A percentile compares a stretch with the other conserved stretches of the same genome.
Evolutionary conservation across 2,113 vertebrate species (phyloP).

Genomic region (Pterophyllum scalare): DNA sequence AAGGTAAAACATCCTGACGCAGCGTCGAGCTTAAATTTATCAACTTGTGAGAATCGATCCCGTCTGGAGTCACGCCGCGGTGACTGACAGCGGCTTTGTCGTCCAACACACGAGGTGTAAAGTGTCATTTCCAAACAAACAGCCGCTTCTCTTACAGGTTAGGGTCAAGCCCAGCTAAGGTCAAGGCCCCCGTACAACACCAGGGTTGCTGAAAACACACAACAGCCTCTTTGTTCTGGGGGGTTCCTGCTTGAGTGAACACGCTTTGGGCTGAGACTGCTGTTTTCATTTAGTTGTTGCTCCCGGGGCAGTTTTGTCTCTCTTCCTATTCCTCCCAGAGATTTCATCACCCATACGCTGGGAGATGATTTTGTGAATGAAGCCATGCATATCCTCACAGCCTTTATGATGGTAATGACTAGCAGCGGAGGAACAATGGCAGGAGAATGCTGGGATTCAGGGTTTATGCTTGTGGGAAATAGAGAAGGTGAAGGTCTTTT

Average conservation of each 20-base stretch:
- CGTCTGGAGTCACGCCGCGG: background rate
- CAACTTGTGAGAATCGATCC: background rate
- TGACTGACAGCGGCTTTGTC: constrained; percentile 65
- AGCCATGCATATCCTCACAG: constrained; percentile 87
- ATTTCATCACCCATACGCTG: constrained; percentile 86
- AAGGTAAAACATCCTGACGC: background rate
- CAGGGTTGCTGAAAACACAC: constrained; percentile 66
- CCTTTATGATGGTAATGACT: constrained; percentile 92
- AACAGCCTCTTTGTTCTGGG: constrained; percentile 67
- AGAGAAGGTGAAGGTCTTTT: constrained; percentile 34
- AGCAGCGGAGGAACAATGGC: constrained; percentile 75
- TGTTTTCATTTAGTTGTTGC: constrained; percentile 77
- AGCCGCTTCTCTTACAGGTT: constrained; percentile 64
- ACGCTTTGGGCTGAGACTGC: constrained; percentile 64
- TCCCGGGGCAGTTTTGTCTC: constrained; percentile 59
- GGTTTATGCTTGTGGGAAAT: constrained; percentile 67
- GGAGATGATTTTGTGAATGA: constrained; percentile 93
- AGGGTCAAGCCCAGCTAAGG: constrained; percentile 59
- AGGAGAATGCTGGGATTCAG: constrained; percentile 80
- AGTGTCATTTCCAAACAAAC: constrained; percentile 75
- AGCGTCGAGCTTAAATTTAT: background rate
- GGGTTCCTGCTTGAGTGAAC: constrained; percentile 64
- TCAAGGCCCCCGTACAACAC: constrained; percentile 65
- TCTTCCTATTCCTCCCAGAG: constrained; percentile 82
- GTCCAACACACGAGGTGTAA: constrained; percentile 61